A percentile compares a stretch with the other conserved stretches of the same genome.
phyloP scores from a whole-genome alignment of 2,888 invertebrate genomes.

The Eristalis arbustorum region DNA sequence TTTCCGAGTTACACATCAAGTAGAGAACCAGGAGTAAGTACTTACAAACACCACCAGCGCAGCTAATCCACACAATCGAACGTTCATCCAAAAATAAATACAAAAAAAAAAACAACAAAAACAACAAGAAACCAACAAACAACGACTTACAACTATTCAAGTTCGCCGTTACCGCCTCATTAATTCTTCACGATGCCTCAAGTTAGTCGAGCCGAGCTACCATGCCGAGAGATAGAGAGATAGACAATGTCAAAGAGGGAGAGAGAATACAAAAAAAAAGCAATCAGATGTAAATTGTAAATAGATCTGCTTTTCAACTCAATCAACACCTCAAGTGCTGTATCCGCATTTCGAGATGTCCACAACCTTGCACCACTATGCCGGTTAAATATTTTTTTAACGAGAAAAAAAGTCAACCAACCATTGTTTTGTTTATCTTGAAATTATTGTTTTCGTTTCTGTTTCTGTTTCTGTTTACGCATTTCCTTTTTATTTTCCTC shows the following conservation, averaged over 20 bases:
- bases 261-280: not conserved
- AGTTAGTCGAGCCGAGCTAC: conserved; percentile 14
- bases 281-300: conserved; percentile 57
- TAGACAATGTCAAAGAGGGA: not conserved
- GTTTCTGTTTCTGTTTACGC: conserved; percentile 6
- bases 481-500: conserved; percentile 6
- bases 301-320: conserved; percentile 55
- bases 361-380: conserved; percentile 49
- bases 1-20: conserved; percentile 75
- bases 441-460: conserved; percentile 12
- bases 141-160: conserved; percentile 27
- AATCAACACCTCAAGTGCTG: conserved; percentile 27
- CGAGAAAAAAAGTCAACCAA: conserved; percentile 43
- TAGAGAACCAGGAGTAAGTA: conserved; percentile 73
- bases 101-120: not conserved
- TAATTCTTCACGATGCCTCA: conserved; percentile 43
- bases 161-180: conserved; percentile 62
- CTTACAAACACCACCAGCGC: conserved; percentile 36
- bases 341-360: conserved; percentile 21
- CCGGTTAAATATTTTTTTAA: conserved; percentile 37
- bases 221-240: not conserved
- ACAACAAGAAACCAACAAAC: conserved; percentile 15
- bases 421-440: conserved; percentile 18
- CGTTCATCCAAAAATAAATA: not conserved
- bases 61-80: not conserved